A percentile compares a stretch with the other conserved stretches of the same genome.
Conservation (phyloP, 2,113 vertebrate genomes). For the Columbina picui region DNA sequence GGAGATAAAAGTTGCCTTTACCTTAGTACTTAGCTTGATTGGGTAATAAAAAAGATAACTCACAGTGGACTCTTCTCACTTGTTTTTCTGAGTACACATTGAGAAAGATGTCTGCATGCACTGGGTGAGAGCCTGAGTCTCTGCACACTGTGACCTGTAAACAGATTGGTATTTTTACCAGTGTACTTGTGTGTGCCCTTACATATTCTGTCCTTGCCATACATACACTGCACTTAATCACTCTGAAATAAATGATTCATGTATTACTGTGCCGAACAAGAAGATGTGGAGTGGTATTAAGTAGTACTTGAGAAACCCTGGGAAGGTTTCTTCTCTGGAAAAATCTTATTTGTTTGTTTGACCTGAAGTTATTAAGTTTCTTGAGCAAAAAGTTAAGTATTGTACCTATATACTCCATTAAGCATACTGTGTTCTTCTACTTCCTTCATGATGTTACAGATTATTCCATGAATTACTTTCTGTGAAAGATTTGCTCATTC, state of each 20-base stretch:
- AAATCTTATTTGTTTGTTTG: background rate
- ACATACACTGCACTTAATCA: background rate
- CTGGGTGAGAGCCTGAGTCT: background rate
- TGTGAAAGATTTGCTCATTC: background rate
- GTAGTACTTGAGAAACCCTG: background rate
- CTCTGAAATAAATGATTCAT: background rate
- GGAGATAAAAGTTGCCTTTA: background rate
- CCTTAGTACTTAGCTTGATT: background rate
- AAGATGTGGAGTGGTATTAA: background rate
- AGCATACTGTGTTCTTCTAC: background rate
- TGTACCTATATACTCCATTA: background rate
- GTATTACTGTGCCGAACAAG: background rate
- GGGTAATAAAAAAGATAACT: background rate
- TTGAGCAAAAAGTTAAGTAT: background rate
- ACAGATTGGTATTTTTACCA: background rate
- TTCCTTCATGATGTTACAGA: background rate
- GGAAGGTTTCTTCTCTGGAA: background rate
- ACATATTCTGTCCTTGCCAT: background rate
- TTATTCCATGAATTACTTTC: background rate
- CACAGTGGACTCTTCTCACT: background rate
- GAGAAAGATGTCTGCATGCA: background rate
- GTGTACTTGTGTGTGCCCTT: accelerated
- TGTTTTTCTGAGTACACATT: background rate
- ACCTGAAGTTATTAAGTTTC: background rate
- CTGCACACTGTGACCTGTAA: background rate